Base-by-base conservation (phyloP, 2,888 invertebrate species). In the Sinelater perroti region DNA sequence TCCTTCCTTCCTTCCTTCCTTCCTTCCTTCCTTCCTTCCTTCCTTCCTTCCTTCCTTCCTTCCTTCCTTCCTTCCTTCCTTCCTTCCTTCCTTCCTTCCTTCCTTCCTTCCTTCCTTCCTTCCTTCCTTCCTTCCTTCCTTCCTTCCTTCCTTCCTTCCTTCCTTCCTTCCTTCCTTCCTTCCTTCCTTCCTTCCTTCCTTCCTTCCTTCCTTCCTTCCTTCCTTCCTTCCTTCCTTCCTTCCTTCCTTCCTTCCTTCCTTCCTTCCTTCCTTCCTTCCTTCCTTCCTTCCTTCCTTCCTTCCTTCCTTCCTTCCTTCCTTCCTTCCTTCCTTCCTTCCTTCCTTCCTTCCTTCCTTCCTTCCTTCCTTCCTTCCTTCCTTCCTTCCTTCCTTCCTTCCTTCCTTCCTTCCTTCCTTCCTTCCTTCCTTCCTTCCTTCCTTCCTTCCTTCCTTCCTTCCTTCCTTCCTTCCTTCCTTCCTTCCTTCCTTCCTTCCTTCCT, bases 51-150 rank as follows among this genome's bases (percentile, higher is more conserved):
- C 5, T 44, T 44, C 45, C 45, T 44, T 44, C 45, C 45, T 44
- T 44, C 45, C 26, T 44, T 44, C 45, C 45, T 44, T 44, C 45
- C 45, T 44, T 44, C 45, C 26, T 44, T 44, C 45, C 45, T 44
- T 44, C 45, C 45, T 44, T 44, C 45, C 26, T 44, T 44, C 45
- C 45, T 44, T 44, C 45, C 45, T 44, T 44, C 45, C 10, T 44
- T 44, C 45, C 45, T 44, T 44, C 45, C 45, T 44, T 44, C 45
- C 26, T 44, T 21, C 21, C 45, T 44, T 44, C 45, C 45, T 44
- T 21, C 45, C 26, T 44, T 44, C 21, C 45, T 44, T 21, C 45
- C 45, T 44, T 44, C 30, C 26, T 44, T 21, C 45, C 45, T 44
- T 30, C 45, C 10, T 44, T 21, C 21, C 45, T 44, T 44, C 45